Conservation (phyloP, 2,797 vertebrate species). For the Xiphophorus birchmanni region DNA sequence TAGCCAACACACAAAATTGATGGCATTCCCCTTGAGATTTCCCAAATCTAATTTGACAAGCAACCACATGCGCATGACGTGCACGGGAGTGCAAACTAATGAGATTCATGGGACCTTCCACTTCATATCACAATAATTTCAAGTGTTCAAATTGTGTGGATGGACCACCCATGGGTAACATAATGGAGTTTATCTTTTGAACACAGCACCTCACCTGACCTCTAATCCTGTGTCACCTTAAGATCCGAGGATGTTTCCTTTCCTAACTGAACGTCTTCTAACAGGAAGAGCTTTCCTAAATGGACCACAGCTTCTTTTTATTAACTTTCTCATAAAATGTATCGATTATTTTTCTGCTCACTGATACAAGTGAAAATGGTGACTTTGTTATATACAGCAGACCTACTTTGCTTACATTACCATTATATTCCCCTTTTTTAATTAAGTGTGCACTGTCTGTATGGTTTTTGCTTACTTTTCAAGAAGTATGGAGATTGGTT, state of each 20-base stretch:
- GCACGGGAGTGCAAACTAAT: constrained; percentile 58
- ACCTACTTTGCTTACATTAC: neutral
- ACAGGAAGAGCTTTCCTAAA: neutral
- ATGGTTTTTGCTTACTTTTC: neutral
- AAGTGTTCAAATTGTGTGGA: constrained; percentile 23
- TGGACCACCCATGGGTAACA: constrained; percentile 6
- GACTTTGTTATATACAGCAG: neutral
- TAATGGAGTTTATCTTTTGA: constrained; percentile 22
- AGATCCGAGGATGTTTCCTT: neutral
- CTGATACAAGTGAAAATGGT: neutral
- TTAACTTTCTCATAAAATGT: neutral
- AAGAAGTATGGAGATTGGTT: neutral
- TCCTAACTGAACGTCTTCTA: neutral
- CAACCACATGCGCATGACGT: constrained; percentile 69
- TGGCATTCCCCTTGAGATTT: constrained; percentile 54
- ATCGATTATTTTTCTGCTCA: neutral
- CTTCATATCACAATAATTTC: constrained; percentile 33
- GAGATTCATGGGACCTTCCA: constrained; percentile 68
- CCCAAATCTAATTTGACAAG: constrained; percentile 67
- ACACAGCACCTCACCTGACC: constrained; percentile 15
- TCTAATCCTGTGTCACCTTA: neutral
- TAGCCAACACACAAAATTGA: constrained; percentile 33
- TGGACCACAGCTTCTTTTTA: neutral
- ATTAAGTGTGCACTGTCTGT: neutral
- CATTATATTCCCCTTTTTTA: neutral